A percentile compares a stretch with the other conserved stretches of the same genome.
Conservation (phyloP, 2,113 vertebrate genomes). For the Toxotes chatareus region DNA sequence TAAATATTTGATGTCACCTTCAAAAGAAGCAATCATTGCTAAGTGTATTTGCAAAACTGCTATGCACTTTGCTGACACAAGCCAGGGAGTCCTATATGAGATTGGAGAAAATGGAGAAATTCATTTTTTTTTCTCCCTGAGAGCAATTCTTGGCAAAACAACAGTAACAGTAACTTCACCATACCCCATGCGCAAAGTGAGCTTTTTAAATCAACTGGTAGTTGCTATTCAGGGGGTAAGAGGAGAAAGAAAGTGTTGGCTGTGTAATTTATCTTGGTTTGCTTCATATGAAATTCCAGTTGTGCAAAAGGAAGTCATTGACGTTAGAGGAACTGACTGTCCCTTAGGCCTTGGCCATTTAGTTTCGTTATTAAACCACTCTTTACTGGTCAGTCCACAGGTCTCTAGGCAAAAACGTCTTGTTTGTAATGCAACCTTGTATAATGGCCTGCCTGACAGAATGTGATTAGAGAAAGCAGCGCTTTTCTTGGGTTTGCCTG, state of each 20-base stretch:
- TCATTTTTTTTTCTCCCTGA: slow-evolving; percentile 5
- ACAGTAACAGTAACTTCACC: slow-evolving; percentile 5
- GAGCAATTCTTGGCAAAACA: slow-evolving; percentile 25
- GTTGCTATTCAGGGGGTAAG: slow-evolving; percentile 8
- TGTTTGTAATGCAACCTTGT: slow-evolving; percentile 78
- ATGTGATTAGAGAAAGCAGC: slow-evolving; percentile 81
- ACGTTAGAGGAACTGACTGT: slow-evolving; percentile 50
- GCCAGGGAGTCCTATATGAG: slow-evolving; percentile 34
- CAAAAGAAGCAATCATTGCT: slow-evolving; percentile 58
- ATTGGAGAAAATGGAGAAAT: slow-evolving; percentile 35
- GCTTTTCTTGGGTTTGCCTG: slow-evolving; percentile 71
- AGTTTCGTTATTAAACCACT: slow-evolving; percentile 78
- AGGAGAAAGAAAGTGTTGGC: slow-evolving; percentile 20
- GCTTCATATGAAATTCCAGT: slow-evolving; percentile 51
- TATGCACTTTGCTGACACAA: slow-evolving; percentile 39
- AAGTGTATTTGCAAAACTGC: slow-evolving; percentile 52
- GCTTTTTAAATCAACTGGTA: slow-evolving; percentile 26
- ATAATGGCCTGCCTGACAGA: slow-evolving; percentile 78
- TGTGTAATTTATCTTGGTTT: slow-evolving; percentile 37
- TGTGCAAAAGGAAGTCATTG: slow-evolving; percentile 36
- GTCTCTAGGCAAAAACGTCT: slow-evolving; percentile 73
- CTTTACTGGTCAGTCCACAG: slow-evolving; percentile 77
- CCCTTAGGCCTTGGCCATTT: slow-evolving; percentile 61
- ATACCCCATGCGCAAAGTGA: slow-evolving; percentile 6
- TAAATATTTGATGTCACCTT: slow-evolving; percentile 68